phyloP scores from a whole-genome alignment of 2,888 invertebrate genomes.

The Dolichomitus sp. region DNA sequence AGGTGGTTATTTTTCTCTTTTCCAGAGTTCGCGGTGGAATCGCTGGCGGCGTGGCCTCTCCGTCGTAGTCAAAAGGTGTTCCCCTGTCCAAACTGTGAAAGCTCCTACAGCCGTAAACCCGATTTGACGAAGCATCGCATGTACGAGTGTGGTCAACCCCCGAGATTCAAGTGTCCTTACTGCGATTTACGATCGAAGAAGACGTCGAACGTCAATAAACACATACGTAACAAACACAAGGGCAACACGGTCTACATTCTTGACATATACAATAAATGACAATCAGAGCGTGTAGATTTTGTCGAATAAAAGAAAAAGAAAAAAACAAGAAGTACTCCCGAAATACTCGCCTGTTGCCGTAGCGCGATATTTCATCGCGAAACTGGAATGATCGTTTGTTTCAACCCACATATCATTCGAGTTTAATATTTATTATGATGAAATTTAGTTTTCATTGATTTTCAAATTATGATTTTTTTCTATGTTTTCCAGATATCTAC shows the following conservation, averaged over 20 bases:
- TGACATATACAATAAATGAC: constrained; percentile 48
- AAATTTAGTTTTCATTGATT: constrained; percentile 1
- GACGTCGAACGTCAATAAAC: constrained; percentile 77
- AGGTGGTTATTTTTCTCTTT: constrained; percentile 52
- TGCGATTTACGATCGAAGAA: constrained; percentile 77
- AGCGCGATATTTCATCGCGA: neutral
- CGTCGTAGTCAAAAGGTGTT: constrained; percentile 45
- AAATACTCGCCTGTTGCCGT: neutral
- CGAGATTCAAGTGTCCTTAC: constrained; percentile 82
- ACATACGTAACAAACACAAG: constrained; percentile 75
- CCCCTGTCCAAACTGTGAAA: constrained; percentile 55
- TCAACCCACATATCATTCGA: neutral
- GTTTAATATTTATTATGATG: neutral
- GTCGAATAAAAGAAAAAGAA: constrained; percentile 17
- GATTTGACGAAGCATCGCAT: constrained; percentile 76
- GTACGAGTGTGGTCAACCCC: constrained; percentile 74
- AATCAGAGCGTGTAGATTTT: constrained; percentile 54
- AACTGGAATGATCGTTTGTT: neutral
- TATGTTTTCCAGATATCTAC: constrained; percentile 48
- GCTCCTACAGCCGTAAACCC: constrained; percentile 44
- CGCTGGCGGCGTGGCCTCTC: neutral
- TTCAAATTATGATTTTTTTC: constrained; percentile 17
- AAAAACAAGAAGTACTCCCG: neutral
- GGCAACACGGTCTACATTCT: constrained; percentile 65
- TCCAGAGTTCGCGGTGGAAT: constrained; percentile 32